Conservation (phyloP, 2,797 vertebrate species). For the Micromesistius poutassou region DNA sequence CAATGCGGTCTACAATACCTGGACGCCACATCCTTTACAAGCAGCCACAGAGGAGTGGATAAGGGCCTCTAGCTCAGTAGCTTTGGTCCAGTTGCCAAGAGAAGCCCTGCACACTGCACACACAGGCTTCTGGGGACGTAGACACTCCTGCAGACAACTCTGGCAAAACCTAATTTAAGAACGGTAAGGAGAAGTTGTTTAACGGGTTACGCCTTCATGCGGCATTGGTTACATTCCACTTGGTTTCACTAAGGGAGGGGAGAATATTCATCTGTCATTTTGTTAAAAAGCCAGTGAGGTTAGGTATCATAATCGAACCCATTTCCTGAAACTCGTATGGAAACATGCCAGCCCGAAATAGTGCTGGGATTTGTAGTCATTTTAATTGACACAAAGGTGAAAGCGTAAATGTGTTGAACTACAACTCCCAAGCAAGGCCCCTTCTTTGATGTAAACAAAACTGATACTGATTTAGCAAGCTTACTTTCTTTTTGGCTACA, state of each 20-base stretch:
- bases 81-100: slow-evolving; percentile 77
- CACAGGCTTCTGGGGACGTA: slow-evolving; percentile 90
- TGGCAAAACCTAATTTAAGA: slow-evolving; percentile 84
- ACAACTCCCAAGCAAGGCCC: slow-evolving; percentile 67
- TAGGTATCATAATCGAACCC: not conserved
- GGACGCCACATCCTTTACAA: slow-evolving; percentile 89
- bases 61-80: slow-evolving; percentile 80
- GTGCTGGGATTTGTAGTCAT: slow-evolving; percentile 69
- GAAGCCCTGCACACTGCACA: slow-evolving; percentile 91
- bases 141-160: slow-evolving; percentile 90
- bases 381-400: not conserved
- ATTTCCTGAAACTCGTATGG: slow-evolving; percentile 46
- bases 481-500: slow-evolving; percentile 28
- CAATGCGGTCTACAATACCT: slow-evolving; percentile 65
- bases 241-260: not conserved
- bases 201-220: no score
- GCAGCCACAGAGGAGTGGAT: slow-evolving; percentile 84
- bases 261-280: no score
- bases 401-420: slow-evolving; percentile 41
- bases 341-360: slow-evolving; percentile 36
- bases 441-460: slow-evolving; percentile 76
- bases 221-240: no score
- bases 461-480: slow-evolving; percentile 70
- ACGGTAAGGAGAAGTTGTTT: no score
- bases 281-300: not conserved